Conservation (phyloP, 2,797 vertebrate species). For the Chlorospingus flavigularis region DNA sequence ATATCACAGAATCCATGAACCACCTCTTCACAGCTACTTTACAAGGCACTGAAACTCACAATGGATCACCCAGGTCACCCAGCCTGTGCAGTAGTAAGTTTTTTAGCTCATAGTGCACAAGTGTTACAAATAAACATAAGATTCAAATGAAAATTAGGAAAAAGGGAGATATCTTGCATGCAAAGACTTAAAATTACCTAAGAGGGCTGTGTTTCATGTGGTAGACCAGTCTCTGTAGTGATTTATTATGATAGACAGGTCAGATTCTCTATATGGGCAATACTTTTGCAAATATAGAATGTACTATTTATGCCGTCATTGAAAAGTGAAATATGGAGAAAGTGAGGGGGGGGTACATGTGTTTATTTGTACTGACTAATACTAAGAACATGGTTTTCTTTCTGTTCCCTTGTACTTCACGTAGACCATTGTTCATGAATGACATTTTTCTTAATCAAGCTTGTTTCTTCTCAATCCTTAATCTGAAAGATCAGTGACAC, state of each 20-base stretch:
- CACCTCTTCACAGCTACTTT: not conserved
- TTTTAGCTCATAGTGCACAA: not conserved
- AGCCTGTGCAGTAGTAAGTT: not conserved
- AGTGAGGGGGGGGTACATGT: not conserved
- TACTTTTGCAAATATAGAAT: not conserved
- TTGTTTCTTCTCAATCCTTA: not conserved
- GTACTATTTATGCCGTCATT: not conserved
- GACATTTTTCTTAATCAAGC: not conserved
- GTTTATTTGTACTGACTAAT: not conserved
- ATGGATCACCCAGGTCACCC: not conserved
- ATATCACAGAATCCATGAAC: conserved; percentile 13
- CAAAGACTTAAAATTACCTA: not conserved
- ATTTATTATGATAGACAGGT: not conserved
- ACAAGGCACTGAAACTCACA: not conserved
- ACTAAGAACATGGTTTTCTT: not conserved
- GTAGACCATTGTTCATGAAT: not conserved
- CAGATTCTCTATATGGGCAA: not conserved
- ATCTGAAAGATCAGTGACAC: conserved; percentile 13
- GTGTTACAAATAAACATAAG: not conserved
- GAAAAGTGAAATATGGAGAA: not conserved
- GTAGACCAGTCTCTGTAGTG: not conserved
- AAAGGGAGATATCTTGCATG: not conserved
- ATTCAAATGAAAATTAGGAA: not conserved
- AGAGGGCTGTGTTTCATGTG: not conserved
- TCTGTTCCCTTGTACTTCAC: conserved; percentile 11